These are phyloP conservation scores for Galeopsomyia nigrocyanea DNA, from an alignment of 2,888 invertebrate genomes.

Conservation along the genomic window DNA sequence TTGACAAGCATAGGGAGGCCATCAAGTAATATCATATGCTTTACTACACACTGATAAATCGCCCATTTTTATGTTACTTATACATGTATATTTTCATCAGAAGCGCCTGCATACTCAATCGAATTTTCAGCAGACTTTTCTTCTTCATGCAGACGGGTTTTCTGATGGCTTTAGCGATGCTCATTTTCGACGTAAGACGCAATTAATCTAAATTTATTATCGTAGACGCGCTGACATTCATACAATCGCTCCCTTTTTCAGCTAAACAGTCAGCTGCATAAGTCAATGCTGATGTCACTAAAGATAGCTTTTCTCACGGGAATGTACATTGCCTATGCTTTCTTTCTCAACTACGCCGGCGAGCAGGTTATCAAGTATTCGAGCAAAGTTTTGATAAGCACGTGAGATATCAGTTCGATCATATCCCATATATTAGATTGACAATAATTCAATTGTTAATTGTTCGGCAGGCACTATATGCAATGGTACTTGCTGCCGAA, in stretches of 20 bases:
- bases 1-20: constrained; percentile 14
- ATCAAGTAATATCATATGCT: constrained; percentile 5
- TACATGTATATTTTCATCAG: constrained; percentile 1
- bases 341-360: constrained; percentile 25
- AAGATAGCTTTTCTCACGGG: background rate
- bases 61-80: background rate
- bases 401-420: constrained; percentile 10
- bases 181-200: constrained; percentile 25
- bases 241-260: no score
- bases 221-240: background rate
- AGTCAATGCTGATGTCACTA: background rate
- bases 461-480: background rate
- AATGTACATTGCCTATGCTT: constrained; percentile 12
- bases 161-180: constrained; percentile 3
- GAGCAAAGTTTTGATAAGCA: constrained; percentile 1
- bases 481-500: constrained; percentile 25
- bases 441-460: background rate
- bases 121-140: constrained; percentile 15
- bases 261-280: no score
- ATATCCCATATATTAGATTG: background rate
- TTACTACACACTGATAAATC: background rate
- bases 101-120: background rate
- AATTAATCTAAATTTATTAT: no score
- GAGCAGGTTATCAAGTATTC: constrained; percentile 34
- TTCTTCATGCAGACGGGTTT: constrained; percentile 17